phyloP scores from a whole-genome alignment of 2,797 vertebrate genomes.

The Emydoidea blandingii region DNA sequence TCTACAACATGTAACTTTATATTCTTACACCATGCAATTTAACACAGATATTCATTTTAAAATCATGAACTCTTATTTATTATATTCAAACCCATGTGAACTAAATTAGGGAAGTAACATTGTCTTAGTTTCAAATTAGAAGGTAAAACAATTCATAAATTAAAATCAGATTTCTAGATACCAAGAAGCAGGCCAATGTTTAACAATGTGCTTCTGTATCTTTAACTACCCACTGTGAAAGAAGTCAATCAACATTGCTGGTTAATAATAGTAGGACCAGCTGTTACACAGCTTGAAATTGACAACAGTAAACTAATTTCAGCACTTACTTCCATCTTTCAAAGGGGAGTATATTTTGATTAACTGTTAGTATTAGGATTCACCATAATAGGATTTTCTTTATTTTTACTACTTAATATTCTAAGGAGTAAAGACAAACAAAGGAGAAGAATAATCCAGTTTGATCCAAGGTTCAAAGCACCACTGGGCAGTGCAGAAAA shows the following conservation, averaged over 20 bases:
- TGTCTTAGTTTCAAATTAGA: background rate
- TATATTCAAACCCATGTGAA: background rate
- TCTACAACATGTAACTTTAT: background rate
- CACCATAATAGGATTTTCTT: background rate
- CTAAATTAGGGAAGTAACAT: background rate
- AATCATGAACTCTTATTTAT: background rate
- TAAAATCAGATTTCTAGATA: background rate
- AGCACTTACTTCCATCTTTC: background rate
- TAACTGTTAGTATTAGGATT: background rate
- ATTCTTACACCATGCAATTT: background rate
- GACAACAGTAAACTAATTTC: background rate
- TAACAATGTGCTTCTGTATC: background rate
- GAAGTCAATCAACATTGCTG: background rate
- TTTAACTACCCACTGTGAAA: background rate
- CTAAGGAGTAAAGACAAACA: background rate
- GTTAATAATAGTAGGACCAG: constrained; percentile 34
- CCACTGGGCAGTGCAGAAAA: background rate
- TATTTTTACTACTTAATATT: background rate
- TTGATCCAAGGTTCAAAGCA: background rate
- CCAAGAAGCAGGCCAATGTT: background rate
- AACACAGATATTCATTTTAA: background rate
- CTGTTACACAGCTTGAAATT: background rate
- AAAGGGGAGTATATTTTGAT: background rate
- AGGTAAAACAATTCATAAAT: background rate
- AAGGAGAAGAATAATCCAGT: background rate